Evolutionary conservation across 2,797 vertebrate species (phyloP), one percentile per base, ranked within the genome.

Genomic region (Vireo griseus): DNA sequence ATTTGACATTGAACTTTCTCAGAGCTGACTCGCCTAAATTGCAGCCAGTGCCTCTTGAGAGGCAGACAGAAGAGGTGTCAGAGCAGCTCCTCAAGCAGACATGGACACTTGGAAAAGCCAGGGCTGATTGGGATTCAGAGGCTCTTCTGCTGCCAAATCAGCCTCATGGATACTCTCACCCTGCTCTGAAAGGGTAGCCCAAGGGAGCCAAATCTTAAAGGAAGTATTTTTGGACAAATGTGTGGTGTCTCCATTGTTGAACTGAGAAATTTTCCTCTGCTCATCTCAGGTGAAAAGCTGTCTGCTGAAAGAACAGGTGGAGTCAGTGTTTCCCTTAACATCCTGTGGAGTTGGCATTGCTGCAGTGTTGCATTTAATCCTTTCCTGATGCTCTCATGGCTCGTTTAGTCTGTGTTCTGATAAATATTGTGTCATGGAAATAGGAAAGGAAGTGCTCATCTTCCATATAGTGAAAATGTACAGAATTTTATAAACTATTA

Each of bases 111-210:
- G 44, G 68, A 26, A 54, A 42, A 85, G 14, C 19, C 67, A 48
- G 63, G 29, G 21, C 18, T 59, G 44, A 4, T 25, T 77, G 33
- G 68, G 11, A 25, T 4, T 31, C 19, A 58, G 55, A 39, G 25
- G 8, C 2, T 75, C 31, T 33, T 1, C 57, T 74, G 37, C 25
- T 69, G n/a, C 51, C 68, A 61, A 50, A 65, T 76, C 45, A n/a
- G 3, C 69, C n/a, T 48, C 28, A 1, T 8, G 68, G 37, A 8
- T n/a, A 4, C 59, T 48, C 22, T 51, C 33, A 37, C 57, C 42
- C 39, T 37, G 10, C 29, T 51, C n/a, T 18, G 40, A 44, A 69
- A 83, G 44, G 11, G n/a, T 1, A 4, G 9, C 0, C 0, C 25
- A 37, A 74, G 68, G 31, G 25, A 80, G 16, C 28, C 62, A 42